These are phyloP conservation scores for Metacarcinus magister DNA, from an alignment of 2,888 invertebrate genomes.

Conservation along the genomic window DNA sequence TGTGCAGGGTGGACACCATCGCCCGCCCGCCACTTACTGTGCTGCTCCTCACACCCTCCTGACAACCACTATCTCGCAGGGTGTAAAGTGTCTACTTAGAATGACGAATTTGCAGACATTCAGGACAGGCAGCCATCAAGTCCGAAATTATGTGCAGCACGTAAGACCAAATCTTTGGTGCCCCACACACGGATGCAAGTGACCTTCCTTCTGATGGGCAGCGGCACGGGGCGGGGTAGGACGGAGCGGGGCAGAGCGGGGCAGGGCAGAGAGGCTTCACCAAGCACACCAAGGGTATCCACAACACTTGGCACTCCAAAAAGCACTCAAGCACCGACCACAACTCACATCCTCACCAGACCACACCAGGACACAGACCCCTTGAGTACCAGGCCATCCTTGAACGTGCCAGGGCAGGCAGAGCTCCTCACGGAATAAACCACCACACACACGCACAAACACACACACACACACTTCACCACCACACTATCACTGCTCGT, in stretches of 20 bases:
- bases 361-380: neutral
- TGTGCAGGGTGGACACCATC: constrained; percentile 73
- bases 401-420: neutral
- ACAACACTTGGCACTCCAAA: neutral
- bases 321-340: neutral
- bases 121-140: neutral
- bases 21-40: neutral
- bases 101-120: constrained; percentile 2
- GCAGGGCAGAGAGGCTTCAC: neutral
- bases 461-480: neutral
- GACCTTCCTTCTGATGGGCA: neutral
- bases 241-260: neutral
- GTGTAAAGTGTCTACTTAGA: neutral
- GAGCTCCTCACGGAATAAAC: neutral
- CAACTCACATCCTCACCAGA: neutral
- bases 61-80: neutral
- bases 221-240: too few relatives aligned
- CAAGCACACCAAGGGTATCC: neutral
- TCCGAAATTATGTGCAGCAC: neutral
- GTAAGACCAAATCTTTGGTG: neutral
- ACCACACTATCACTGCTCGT: neutral
- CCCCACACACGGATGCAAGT: neutral
- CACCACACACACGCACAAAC: neutral
- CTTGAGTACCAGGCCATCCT: neutral
- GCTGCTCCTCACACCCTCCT: neutral